Evolutionary conservation across 2,113 vertebrate species (phyloP), one percentile per base, ranked within the genome.

Genomic region (Chloroceryle aenea): DNA sequence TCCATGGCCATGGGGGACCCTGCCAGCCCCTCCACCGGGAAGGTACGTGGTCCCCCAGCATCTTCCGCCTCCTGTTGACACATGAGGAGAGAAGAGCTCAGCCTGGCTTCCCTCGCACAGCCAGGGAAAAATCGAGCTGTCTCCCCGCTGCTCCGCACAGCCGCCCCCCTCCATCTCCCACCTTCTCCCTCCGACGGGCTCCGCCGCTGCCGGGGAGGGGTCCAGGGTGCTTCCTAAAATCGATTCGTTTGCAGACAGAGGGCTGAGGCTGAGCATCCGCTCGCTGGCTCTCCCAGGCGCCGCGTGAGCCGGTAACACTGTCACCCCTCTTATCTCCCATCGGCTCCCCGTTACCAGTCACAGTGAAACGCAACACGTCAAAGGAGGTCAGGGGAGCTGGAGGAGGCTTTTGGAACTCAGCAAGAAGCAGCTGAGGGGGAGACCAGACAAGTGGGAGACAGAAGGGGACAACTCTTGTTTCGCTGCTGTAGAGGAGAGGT

Each of bases 111-210:
- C 58, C 67, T 67, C 72, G 13, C 7, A 7, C 64, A 23, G 59
- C 48, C 3, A 36, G 36, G 45, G 52, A 59, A 22, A 22, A 83
- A 48, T 11, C 1, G 30, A 38, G 43, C 62, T 34, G 61, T 5
- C 78, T 22, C 2, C 73, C 52, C 34, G 1, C 63, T 27, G 64
- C 75, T 63, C 85, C 25, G 3, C 76, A 59, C 61, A 11, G 40
- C 68, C 72, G 1, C 79, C 81, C 68, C 76, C 73, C 29, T 38
- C 32, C 22, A 2, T 34, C 68, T 88, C 95, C 91, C 89, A 94
- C 93, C 91, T 93, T 56, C 69, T 95, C 68, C 76, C 85, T 85
- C 36, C 73, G 79, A 34, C 27, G 91, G 88, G 91, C 81, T 95
- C 81, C 91, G 43, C 56, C 25, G 85, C 91, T 45, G 92, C 66